Conservation (phyloP, 2,113 vertebrate genomes). For the Rhinoderma darwinii region DNA sequence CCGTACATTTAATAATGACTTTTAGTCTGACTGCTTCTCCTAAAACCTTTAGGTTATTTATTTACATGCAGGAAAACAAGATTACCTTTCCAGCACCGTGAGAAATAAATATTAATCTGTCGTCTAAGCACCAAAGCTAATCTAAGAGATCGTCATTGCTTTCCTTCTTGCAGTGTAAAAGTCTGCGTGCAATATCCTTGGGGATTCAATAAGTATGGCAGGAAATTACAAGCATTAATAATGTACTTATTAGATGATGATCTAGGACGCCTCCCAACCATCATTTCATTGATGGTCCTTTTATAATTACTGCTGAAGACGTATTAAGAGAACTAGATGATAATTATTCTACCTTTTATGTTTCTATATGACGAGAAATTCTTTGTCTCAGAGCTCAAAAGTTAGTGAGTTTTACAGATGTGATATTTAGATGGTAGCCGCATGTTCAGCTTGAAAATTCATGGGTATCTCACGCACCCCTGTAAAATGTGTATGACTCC, state of each 20-base stretch:
- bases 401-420: too few species aligned
- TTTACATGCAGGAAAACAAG: slow-evolving; percentile 35
- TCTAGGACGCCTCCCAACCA: neutral
- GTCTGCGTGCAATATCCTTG: neutral
- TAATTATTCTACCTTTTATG: neutral
- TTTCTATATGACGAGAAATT: too few species aligned
- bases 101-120: slow-evolving; percentile 30
- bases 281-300: neutral
- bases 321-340: neutral
- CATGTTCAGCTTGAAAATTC: too few species aligned
- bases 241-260: slow-evolving; percentile 7
- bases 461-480: too few species aligned
- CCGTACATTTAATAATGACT: neutral
- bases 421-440: too few species aligned
- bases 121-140: slow-evolving; percentile 6
- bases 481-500: too few species aligned
- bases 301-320: neutral
- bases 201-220: neutral
- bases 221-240: neutral
- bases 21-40: neutral
- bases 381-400: too few species aligned
- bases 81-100: slow-evolving; percentile 10
- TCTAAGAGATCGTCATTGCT: neutral
- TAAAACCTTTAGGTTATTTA: slow-evolving; percentile 2
- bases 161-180: neutral